Base-by-base conservation (phyloP, 2,888 invertebrate genomes). In the Adineta ricciae region DNA sequence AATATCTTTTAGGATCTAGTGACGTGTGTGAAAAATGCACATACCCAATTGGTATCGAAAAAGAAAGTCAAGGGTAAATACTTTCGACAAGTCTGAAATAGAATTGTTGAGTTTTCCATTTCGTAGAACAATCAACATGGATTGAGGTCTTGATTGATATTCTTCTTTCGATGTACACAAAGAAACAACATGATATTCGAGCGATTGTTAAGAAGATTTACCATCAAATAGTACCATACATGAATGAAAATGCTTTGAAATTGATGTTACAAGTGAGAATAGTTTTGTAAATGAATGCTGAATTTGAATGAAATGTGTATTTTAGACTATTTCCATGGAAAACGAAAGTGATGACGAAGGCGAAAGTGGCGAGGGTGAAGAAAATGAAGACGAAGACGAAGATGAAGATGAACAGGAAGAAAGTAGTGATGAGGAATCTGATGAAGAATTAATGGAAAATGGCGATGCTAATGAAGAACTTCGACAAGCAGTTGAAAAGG, bases 401-500 rank as follows among this genome's bases (percentile, higher is more conserved):
- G 38, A 38, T 0, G 73, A 78, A 0, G 73, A 78, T 21, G 73
- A 78, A 0, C 24, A 78, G 21, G 41, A 78, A 41, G 73, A 78
- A 24, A 27, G 19, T 24, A 24, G 8, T 1, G 32, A 64, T 64
- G 64, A 64, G 19, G 50, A 50, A 19, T 64, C 56, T 27, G 73
- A 64, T 21, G 27, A 78, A 24, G 73, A 78, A 41, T 21, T 41
- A 27, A 24, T 38, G 27, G 41, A 78, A 41, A 78, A 78, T 36
- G 21, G 24, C 24, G n/a, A 78, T 78, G 73, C 14, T 8, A 78
- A 78, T 78, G 73, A 78, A 78, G 73, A 78, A 24, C 41, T 78
- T 36, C 73, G 73, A 78, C 32, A 78, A 78, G 73, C 73, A 38
- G 73, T 78, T 21, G 73, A 78, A 78, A 78, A 78, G 41, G 73